Evolutionary conservation across 2,888 invertebrate genomes (phyloP).

Genomic region (Epinotia nisella): DNA sequence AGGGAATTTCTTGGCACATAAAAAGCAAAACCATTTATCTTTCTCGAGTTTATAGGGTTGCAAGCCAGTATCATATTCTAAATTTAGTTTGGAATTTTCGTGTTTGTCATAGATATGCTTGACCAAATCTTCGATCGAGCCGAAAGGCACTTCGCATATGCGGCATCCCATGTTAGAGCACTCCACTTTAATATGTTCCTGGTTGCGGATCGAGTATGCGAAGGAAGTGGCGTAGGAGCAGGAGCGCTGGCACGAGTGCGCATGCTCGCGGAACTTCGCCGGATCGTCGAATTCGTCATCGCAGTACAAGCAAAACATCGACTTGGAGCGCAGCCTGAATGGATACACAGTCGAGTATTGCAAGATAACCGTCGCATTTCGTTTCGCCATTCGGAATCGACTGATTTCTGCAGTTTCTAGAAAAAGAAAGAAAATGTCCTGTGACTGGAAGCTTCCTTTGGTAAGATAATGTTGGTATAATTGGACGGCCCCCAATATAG

Average conservation of each 20-base stretch:
- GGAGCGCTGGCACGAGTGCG: constrained; percentile 61
- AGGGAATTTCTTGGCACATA: constrained; percentile 67
- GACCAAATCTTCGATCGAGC: constrained; percentile 61
- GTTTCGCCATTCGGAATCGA: constrained; percentile 63
- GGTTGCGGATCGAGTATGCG: constrained; percentile 63
- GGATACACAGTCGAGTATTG: constrained; percentile 74
- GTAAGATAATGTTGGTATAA: background rate
- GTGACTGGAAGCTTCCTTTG: constrained; percentile 53
- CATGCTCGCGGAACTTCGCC: constrained; percentile 63
- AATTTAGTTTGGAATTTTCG: constrained; percentile 56
- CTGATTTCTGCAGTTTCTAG: constrained; percentile 67
- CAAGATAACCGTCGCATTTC: constrained; percentile 74
- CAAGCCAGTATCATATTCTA: constrained; percentile 64
- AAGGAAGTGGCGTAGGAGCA: constrained; percentile 71
- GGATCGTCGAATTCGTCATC: constrained; percentile 69
- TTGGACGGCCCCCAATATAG: background rate
- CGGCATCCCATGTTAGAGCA: constrained; percentile 67
- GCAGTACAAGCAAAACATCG: constrained; percentile 75
- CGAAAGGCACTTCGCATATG: constrained; percentile 59
- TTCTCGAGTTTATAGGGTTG: constrained; percentile 69
- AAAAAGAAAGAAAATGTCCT: constrained; percentile 69
- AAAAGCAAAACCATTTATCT: constrained; percentile 65
- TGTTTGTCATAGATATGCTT: constrained; percentile 65
- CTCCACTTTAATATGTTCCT: constrained; percentile 73
- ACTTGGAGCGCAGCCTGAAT: constrained; percentile 69